Base-by-base conservation (phyloP, 1,140 invertebrate genomes). In the Cyclina sinensis region DNA sequence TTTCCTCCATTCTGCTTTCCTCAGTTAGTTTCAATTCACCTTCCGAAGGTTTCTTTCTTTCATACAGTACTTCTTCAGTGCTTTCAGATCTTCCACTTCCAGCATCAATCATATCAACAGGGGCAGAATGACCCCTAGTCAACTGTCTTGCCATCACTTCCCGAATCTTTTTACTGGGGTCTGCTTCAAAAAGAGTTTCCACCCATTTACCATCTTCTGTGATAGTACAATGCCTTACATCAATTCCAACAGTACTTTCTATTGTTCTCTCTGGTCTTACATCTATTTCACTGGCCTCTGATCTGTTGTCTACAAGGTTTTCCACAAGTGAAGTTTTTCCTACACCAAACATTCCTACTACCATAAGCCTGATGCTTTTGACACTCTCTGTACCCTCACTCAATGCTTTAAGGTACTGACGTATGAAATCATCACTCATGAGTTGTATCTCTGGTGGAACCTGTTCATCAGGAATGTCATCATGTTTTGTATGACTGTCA, bases 311-410 rank as follows among this genome's bases (percentile, higher is more conserved):
- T 14, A 83, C 59, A 35, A 84, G 21, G 37, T 84, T 84, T 30
- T 84, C 59, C 2, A 73, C 27, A 30, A 84, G 65, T 16, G 82
- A 84, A 24, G 82, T 84, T 84, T 84, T 84, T 2, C 82, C 82
- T 14, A 84, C 82, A 32, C 30, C 62, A 84, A 84, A 84, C 82
- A 84, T 84, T 32, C 82, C 82, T 27, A 84, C 82, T 14, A 84
- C 62, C 82, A 84, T 84, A 9, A 73, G 11, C 35, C 82, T 43
- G 5, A 84, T 74, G n/a, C 32, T 46, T 39, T 48, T 70, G 1
- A 84, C 68, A 46, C 30, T 16, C 37, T 84, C 27, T 7, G 12
- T 18, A 32, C 82, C 82, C 30, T 37, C 9, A 18, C 39, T 48
- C 35, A 84, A 74, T 32, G 37, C 62, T 12, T 84, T 21, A 21